Evolutionary conservation across 2,888 invertebrate genomes (phyloP).

Genomic region (Hirtodrosophila duncani): DNA sequence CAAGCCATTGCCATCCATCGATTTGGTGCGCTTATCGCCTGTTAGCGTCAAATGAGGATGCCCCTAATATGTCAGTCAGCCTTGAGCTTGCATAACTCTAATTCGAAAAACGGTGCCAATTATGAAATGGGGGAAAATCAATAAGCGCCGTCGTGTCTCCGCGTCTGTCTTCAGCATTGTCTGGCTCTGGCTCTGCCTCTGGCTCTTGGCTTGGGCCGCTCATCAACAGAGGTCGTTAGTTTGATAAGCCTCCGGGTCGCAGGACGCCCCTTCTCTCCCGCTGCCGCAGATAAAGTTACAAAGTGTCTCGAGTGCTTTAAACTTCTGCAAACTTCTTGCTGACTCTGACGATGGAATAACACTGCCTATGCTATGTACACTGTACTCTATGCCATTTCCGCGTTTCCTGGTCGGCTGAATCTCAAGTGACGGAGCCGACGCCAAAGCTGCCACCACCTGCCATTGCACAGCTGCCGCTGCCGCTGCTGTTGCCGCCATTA

Average conservation of each 20-base stretch:
- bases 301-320: conserved; percentile 73
- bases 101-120: conserved; percentile 41
- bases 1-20: conserved; percentile 65
- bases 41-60: conserved; percentile 52
- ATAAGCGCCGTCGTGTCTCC: conserved; percentile 31
- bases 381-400: conserved; percentile 53
- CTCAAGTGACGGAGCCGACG: conserved; percentile 40
- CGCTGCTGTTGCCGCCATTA: conserved; percentile 25
- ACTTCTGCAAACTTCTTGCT: conserved; percentile 54
- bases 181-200: no score
- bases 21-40: conserved; percentile 58
- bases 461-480: no score
- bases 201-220: conserved; percentile 10
- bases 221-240: conserved; percentile 52
- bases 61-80: conserved; percentile 35
- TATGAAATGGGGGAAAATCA: conserved; percentile 57
- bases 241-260: conserved; percentile 29
- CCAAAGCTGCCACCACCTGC: conserved; percentile 10
- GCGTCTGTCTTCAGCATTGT: no score
- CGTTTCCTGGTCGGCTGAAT: conserved; percentile 52
- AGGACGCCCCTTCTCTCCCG: conserved; percentile 5
- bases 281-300: conserved; percentile 58
- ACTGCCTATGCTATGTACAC: no score
- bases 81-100: conserved; percentile 25
- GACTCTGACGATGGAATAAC: conserved; percentile 9